Conservation (phyloP, 1,140 invertebrate species). For the Antheraea pernyi region DNA sequence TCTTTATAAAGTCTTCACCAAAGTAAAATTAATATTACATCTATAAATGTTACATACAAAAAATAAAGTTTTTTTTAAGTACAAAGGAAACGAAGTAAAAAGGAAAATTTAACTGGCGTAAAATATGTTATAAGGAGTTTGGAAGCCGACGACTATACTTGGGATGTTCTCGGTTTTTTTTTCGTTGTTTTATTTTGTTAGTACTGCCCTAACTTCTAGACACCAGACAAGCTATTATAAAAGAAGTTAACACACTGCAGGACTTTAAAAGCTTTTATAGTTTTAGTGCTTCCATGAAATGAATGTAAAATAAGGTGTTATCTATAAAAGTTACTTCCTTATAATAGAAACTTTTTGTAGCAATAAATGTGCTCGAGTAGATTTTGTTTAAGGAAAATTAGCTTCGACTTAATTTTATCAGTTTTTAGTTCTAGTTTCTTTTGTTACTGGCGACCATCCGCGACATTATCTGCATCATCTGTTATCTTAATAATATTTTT, state of each 20-base stretch:
- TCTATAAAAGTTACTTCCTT: neutral
- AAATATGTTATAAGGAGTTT: neutral
- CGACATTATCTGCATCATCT: too few species aligned
- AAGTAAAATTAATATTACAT: too few species aligned
- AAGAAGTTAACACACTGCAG: neutral
- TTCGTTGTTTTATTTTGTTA: neutral
- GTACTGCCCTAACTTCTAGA: neutral
- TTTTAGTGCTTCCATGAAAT: neutral
- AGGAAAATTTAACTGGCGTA: neutral
- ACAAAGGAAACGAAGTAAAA: neutral
- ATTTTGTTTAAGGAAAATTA: neutral
- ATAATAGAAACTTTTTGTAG: neutral
- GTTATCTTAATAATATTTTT: too few species aligned
- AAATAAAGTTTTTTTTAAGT: neutral
- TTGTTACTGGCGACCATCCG: neutral
- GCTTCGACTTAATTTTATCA: neutral
- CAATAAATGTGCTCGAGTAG: neutral
- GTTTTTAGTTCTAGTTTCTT: too few species aligned
- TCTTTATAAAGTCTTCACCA: too few species aligned
- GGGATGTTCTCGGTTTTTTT: neutral
- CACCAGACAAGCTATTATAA: neutral
- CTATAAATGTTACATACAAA: too few species aligned
- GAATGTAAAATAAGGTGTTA: neutral
- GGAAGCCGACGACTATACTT: neutral
- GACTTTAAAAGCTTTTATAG: conserved; percentile 2